Evolutionary conservation across 2,113 vertebrate genomes (phyloP).

Genomic region (Dendropsophus ebraccatus): DNA sequence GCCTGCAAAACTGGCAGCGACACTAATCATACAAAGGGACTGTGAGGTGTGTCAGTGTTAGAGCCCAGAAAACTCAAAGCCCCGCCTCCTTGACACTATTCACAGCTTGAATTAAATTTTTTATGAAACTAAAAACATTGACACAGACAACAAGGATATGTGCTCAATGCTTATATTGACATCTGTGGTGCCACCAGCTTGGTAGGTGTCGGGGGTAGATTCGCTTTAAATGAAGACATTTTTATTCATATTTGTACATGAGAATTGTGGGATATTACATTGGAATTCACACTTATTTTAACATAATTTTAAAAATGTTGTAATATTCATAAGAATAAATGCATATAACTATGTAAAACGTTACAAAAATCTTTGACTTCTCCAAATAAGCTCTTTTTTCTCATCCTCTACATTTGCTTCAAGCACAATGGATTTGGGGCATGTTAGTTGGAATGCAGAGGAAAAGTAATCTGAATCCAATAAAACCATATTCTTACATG

Average conservation of each 20-base stretch:
- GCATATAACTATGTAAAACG: neutral
- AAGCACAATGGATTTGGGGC: conserved; percentile 33
- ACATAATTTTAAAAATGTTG: neutral
- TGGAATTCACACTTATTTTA: neutral
- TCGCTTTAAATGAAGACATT: too few species aligned
- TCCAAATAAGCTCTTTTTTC: conserved; percentile 36
- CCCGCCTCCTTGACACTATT: too few species aligned
- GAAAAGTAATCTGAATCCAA: conserved; percentile 12
- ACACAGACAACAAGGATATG: too few species aligned
- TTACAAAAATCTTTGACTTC: neutral
- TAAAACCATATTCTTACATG: conserved; percentile 32
- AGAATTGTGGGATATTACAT: neutral
- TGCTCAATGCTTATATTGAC: too few species aligned
- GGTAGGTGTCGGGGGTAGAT: too few species aligned
- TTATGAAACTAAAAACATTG: too few species aligned
- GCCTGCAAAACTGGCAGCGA: too few species aligned
- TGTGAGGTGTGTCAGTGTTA: too few species aligned
- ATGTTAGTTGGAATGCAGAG: conserved; percentile 12
- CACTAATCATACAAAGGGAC: too few species aligned
- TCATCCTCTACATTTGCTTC: conserved; percentile 34
- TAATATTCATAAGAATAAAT: neutral
- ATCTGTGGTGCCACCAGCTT: too few species aligned
- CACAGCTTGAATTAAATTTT: too few species aligned
- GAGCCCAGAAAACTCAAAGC: too few species aligned
- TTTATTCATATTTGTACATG: neutral